phyloP scores from a whole-genome alignment of 1,140 invertebrate genomes.

The Eumeta japonica region DNA sequence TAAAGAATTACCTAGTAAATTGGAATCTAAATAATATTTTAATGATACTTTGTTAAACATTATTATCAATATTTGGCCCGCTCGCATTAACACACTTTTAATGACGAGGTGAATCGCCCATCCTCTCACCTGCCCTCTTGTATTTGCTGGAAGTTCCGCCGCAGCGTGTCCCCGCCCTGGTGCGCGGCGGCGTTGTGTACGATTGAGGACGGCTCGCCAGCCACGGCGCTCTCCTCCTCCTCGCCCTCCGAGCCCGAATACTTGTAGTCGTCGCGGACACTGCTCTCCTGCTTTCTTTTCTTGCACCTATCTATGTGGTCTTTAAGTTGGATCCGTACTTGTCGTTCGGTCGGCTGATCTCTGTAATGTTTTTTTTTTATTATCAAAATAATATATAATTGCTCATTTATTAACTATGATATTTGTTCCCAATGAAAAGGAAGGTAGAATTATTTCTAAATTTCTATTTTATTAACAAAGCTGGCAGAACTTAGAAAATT shows the following conservation, averaged over 20 bases:
- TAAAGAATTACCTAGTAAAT: too few species aligned
- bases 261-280: conserved; percentile 75
- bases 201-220: conserved; percentile 86
- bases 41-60: conserved; percentile 31
- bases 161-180: conserved; percentile 80
- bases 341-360: conserved; percentile 96
- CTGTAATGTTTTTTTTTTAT: conserved; percentile 25
- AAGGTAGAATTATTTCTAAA: background rate
- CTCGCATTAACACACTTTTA: conserved; percentile 8
- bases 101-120: conserved; percentile 16
- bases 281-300: conserved; percentile 88
- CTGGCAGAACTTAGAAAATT: too few species aligned
- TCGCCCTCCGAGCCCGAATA: conserved; percentile 88
- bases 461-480: too few species aligned
- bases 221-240: conserved; percentile 80
- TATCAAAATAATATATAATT: background rate
- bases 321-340: conserved; percentile 97
- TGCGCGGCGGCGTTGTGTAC: conserved; percentile 73
- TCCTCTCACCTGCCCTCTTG: conserved; percentile 83
- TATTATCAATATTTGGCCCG: too few species aligned
- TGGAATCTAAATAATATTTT: too few species aligned
- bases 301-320: conserved; percentile 98
- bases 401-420: too few species aligned
- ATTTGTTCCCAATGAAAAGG: background rate
- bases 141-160: conserved; percentile 96